Percentiles rank a stretch among this genome's conserved stretches.
phyloP scores from a whole-genome alignment of 2,888 invertebrate species.

The Charanyca ferruginea region DNA sequence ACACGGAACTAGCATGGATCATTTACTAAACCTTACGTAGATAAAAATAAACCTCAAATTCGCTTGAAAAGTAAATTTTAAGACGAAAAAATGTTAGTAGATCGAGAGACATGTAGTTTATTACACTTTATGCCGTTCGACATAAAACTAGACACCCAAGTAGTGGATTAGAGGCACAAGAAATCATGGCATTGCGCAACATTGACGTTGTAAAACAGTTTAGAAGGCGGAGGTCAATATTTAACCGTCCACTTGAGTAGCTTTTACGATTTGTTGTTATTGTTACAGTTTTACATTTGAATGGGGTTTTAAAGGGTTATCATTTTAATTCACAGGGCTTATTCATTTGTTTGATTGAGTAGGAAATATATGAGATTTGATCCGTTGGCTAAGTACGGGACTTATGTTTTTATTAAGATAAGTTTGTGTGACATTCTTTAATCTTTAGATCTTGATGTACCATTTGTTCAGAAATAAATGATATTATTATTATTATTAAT shows the following conservation, averaged over 20 bases:
- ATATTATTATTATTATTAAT: no score
- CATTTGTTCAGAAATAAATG: no score
- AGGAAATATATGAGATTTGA: constrained; percentile 11
- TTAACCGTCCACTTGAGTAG: constrained; percentile 75
- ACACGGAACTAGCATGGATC: constrained; percentile 17
- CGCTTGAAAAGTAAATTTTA: constrained; percentile 7
- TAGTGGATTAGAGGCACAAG: constrained; percentile 84
- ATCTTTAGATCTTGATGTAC: no score
- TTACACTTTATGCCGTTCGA: constrained; percentile 81
- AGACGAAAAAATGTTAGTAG: constrained; percentile 58
- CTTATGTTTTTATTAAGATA: no score
- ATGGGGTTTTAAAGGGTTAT: constrained; percentile 67
- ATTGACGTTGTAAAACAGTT: constrained; percentile 63
- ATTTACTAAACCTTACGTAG: constrained; percentile 53
- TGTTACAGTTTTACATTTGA: constrained; percentile 80
- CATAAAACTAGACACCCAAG: constrained; percentile 90
- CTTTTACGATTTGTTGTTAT: constrained; percentile 88
- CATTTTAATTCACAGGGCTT: constrained; percentile 59
- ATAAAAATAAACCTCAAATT: constrained; percentile 69
- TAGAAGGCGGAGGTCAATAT: constrained; percentile 82
- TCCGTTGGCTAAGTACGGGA: not conserved
- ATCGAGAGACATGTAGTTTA: constrained; percentile 80
- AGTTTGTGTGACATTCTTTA: no score
- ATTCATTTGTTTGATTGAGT: constrained; percentile 46
- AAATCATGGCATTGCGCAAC: constrained; percentile 82